Evolutionary conservation across 2,797 vertebrate genomes (phyloP).

Genomic region (Meda fulgida): DNA sequence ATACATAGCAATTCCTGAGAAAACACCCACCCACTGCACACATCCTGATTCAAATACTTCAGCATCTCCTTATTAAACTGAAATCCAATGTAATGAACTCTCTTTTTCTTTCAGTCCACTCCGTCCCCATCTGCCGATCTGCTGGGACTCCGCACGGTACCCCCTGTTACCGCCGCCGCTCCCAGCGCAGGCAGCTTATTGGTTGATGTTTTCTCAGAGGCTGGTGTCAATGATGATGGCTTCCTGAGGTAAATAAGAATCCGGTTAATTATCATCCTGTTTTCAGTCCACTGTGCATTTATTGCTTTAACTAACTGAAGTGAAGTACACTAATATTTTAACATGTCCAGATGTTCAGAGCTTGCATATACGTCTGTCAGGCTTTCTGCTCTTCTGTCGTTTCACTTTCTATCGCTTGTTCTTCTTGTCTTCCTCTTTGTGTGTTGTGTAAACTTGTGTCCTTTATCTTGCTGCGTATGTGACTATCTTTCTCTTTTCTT

Average conservation of each 20-base stretch:
- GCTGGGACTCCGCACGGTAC: conserved; percentile 83
- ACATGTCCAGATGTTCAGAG: background rate
- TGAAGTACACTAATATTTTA: conserved; percentile 31
- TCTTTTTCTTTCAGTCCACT: conserved; percentile 80
- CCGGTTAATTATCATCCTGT: background rate
- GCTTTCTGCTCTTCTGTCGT: conserved; percentile 48
- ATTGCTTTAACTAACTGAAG: background rate
- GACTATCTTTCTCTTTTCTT: conserved; percentile 59
- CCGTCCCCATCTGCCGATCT: conserved; percentile 91
- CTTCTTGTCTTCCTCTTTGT: conserved; percentile 50
- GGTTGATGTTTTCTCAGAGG: conserved; percentile 91
- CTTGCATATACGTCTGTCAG: conserved; percentile 36
- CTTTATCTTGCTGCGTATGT: conserved; percentile 59
- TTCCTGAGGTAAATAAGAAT: conserved; percentile 83
- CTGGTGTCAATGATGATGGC: conserved; percentile 84
- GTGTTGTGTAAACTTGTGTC: conserved; percentile 58
- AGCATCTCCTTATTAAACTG: background rate
- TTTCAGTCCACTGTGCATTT: conserved; percentile 1
- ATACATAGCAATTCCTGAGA: conserved; percentile 25
- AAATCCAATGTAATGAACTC: background rate
- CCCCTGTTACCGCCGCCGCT: conserved; percentile 71
- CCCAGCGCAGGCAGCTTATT: conserved; percentile 82
- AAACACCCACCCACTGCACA: conserved; percentile 16
- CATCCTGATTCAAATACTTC: conserved; percentile 26
- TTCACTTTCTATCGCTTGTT: conserved; percentile 45